Evolutionary conservation across 2,797 vertebrate genomes (phyloP).

Genomic region (Clamator glandarius): DNA sequence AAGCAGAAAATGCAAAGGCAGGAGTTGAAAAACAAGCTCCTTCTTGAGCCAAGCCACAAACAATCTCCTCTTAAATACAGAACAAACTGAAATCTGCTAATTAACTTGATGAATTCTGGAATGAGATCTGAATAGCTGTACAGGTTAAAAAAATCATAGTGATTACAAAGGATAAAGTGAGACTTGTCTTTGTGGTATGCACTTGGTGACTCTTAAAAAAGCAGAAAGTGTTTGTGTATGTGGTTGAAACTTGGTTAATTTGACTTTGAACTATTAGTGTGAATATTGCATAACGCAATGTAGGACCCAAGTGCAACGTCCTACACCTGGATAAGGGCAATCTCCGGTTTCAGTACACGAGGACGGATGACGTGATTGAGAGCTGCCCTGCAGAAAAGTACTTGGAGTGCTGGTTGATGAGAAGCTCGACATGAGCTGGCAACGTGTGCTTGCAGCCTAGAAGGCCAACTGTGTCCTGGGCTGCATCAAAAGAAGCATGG

Average conservation of each 20-base stretch:
- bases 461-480: too few relatives aligned
- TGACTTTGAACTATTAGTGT: not conserved
- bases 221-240: not conserved
- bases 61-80: not conserved
- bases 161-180: not conserved
- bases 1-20: conserved; percentile 46
- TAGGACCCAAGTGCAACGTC: too few relatives aligned
- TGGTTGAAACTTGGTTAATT: conserved; percentile 36
- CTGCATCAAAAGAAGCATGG: too few relatives aligned
- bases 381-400: too few relatives aligned
- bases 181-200: not conserved
- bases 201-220: not conserved
- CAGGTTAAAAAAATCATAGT: not conserved
- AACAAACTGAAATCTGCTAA: conserved; percentile 41
- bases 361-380: too few relatives aligned
- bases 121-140: conserved; percentile 49
- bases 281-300: not conserved
- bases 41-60: not conserved
- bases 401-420: too few relatives aligned
- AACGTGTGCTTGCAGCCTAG: too few relatives aligned
- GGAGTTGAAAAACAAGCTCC: conserved; percentile 46
- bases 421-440: too few relatives aligned
- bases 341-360: too few relatives aligned
- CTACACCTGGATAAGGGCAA: too few relatives aligned
- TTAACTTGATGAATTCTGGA: conserved; percentile 44